A percentile compares a stretch with the other conserved stretches of the same genome.
These are phyloP conservation scores for Bombus waltoni DNA, from an alignment of 1,140 invertebrate genomes.

Conservation along the genomic window DNA sequence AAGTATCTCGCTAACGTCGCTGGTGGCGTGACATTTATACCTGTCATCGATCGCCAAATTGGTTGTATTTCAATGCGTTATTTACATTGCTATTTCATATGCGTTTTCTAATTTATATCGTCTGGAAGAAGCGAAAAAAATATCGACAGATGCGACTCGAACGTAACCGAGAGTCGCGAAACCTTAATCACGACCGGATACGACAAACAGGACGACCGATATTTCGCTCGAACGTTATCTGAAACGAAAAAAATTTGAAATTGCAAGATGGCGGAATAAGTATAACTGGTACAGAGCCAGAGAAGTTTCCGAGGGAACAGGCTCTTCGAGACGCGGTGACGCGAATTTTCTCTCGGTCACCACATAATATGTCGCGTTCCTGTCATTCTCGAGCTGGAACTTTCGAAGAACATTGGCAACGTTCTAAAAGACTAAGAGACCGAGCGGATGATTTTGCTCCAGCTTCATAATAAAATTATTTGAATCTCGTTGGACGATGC, in stretches of 20 bases:
- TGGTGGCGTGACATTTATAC: not conserved
- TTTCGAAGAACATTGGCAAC: conserved; percentile 17
- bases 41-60: not conserved
- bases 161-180: not conserved
- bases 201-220: not conserved
- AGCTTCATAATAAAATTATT: conserved; percentile 61
- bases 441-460: conserved; percentile 15
- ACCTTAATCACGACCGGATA: not conserved
- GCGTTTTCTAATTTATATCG: not conserved
- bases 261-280: conserved; percentile 19
- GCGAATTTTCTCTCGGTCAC: conserved; percentile 25
- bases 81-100: not conserved
- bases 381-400: conserved; percentile 24
- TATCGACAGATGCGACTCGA: too few species aligned
- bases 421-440: not conserved
- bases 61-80: not conserved
- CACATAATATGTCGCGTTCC: conserved; percentile 14
- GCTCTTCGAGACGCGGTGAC: not conserved
- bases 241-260: not conserved
- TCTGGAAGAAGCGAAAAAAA: not conserved
- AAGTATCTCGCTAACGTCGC: too few species aligned
- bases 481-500: not conserved
- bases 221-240: not conserved
- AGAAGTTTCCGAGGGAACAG: conserved; percentile 18
- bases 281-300: conserved; percentile 38